Evolutionary conservation across 2,797 vertebrate species (phyloP).

Genomic region (Syngnathus acus): DNA sequence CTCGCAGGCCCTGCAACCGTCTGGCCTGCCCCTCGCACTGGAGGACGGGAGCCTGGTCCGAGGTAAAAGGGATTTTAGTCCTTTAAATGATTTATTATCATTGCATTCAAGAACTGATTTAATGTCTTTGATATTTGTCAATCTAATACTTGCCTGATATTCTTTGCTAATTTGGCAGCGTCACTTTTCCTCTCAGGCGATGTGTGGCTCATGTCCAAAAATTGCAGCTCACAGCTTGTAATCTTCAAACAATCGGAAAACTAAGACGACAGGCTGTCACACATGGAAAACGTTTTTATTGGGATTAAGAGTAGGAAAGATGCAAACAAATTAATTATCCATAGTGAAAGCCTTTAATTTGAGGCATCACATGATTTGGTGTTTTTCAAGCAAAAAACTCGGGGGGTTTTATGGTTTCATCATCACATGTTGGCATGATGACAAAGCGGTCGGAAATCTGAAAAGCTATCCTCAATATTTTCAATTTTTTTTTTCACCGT

Average conservation of each 20-base stretch:
- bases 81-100: no score
- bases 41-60: slow-evolving; percentile 86
- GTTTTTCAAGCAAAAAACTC: no score
- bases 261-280: background rate
- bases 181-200: background rate
- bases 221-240: background rate
- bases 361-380: background rate
- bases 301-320: background rate
- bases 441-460: no score
- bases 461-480: no score
- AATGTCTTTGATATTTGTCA: background rate
- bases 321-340: background rate
- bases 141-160: background rate
- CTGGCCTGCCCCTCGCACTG: slow-evolving; percentile 79
- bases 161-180: background rate
- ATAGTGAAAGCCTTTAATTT: background rate
- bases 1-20: slow-evolving; percentile 79
- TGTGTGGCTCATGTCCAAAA: background rate
- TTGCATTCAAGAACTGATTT: no score
- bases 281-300: background rate
- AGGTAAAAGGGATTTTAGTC: slow-evolving; percentile 60
- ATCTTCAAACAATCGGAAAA: background rate
- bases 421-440: no score
- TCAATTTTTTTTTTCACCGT: no score
- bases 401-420: no score